These are phyloP conservation scores for Nomada goodeniana DNA, from an alignment of 2,888 invertebrate genomes.

Conservation along the genomic window DNA sequence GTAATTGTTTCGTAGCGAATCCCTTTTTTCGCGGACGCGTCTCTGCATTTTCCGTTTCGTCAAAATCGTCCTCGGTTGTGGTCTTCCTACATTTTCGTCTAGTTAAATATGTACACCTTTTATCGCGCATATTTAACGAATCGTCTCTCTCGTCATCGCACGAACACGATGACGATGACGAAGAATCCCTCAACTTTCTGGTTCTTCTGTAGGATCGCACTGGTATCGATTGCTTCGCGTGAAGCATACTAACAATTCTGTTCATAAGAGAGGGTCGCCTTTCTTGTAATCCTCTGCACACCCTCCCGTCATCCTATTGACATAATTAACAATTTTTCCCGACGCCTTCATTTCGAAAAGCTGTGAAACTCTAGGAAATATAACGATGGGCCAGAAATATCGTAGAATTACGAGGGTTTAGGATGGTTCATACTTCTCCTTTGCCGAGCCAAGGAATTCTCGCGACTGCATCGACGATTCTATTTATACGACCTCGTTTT, in stretches of 20 bases:
- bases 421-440: constrained; percentile 48
- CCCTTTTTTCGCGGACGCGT: constrained; percentile 51
- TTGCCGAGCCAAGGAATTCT: constrained; percentile 73
- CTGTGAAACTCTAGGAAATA: neutral
- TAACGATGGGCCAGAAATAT: neutral
- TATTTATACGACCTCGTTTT: constrained; percentile 68
- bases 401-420: neutral
- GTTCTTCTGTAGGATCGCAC: constrained; percentile 43
- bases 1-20: constrained; percentile 60
- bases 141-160: constrained; percentile 33
- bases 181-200: constrained; percentile 43
- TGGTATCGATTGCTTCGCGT: constrained; percentile 37
- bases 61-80: constrained; percentile 32
- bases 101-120: neutral
- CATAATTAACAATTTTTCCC: neutral
- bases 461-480: constrained; percentile 69
- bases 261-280: constrained; percentile 67
- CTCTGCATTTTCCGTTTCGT: constrained; percentile 45
- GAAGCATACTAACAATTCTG: constrained; percentile 69
- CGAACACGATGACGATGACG: constrained; percentile 60
- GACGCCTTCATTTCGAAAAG: neutral
- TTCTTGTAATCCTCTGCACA: constrained; percentile 27
- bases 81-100: neutral
- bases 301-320: constrained; percentile 27
- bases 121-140: constrained; percentile 33